Base-by-base conservation (phyloP, 53 echinoderm and acorn worm species). In the Zoroaster sp. region DNA sequence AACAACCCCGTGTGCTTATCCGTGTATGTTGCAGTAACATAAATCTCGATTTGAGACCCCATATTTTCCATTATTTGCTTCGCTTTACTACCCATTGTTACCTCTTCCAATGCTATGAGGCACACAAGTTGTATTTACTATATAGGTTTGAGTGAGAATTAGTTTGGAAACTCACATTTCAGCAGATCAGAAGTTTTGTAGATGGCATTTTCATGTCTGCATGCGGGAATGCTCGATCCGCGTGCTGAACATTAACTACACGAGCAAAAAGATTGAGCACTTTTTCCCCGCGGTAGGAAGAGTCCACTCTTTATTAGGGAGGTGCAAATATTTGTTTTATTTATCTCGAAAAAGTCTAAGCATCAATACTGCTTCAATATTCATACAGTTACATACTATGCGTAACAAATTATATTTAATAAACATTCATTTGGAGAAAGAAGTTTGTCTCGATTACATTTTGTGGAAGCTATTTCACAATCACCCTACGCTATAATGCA, bases 1-100 rank as follows among this genome's bases (percentile, higher is more conserved):
- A 94, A 91, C 23, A 91, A 52, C 34, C 93, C 89, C 33, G 88
- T 72, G 7, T 91, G 78, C 72, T 90, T 94, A 40, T 94, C 94
- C 36, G 80, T 73, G 45, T 90, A 86, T 21, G 90, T 92, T 44
- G 92, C 90, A 3, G 94, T 92, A 2, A 96, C 86, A 69, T 93
- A 92, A 28, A 96, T 94, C 73, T 96, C 94, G 11, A 85, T 23
- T 12, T 42, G 69, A 10, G 85, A 70, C 34, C 85, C 85, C 53
- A 70, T 70, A 5, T 52, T 71, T 37, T 47, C 28, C 71, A 85
- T 46, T 47, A 85, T 35, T n/a, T 23, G 85, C 49, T 66, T 44
- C 8, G 70, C 69, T 46, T 69, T 36, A 47, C 85, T 85, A 21
- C 85, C 85, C 85, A 85, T 78, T 47, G 43, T 45, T 59, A 25